Evolutionary conservation across 2,113 vertebrate genomes (phyloP).

Genomic region (Alexandromys fortis): DNA sequence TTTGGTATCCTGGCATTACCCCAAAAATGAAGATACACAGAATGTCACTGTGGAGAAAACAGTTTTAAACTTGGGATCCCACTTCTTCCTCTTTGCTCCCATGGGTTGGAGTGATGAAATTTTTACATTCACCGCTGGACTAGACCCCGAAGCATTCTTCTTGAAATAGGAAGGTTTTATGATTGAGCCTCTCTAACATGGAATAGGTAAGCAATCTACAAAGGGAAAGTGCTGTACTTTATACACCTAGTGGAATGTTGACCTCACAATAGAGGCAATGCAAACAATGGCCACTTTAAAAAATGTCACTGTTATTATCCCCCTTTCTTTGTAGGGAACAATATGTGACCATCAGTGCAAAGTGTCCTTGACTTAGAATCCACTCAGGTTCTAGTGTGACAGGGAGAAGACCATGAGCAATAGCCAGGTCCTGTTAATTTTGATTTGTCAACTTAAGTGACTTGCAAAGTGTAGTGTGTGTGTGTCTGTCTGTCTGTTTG

Average conservation of each 20-base stretch:
- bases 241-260: not conserved
- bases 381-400: not conserved
- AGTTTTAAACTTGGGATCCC: not conserved
- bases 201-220: not conserved
- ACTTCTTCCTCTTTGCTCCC: not conserved
- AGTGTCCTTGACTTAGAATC: not conserved
- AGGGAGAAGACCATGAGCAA: not conserved
- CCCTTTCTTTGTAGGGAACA: not conserved
- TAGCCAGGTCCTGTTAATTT: not conserved
- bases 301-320: no score
- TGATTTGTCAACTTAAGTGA: not conserved
- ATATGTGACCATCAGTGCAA: not conserved
- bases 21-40: not conserved
- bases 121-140: not conserved
- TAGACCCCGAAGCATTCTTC: not conserved
- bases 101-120: not conserved
- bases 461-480: no score
- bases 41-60: not conserved
- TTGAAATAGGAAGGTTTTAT: not conserved
- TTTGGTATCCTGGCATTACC: not conserved
- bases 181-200: not conserved
- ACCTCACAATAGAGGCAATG: not conserved
- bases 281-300: not conserved
- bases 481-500: not conserved
- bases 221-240: not conserved